Conservation (phyloP, 2,113 vertebrate genomes). For the Podarcis raffonei region DNA sequence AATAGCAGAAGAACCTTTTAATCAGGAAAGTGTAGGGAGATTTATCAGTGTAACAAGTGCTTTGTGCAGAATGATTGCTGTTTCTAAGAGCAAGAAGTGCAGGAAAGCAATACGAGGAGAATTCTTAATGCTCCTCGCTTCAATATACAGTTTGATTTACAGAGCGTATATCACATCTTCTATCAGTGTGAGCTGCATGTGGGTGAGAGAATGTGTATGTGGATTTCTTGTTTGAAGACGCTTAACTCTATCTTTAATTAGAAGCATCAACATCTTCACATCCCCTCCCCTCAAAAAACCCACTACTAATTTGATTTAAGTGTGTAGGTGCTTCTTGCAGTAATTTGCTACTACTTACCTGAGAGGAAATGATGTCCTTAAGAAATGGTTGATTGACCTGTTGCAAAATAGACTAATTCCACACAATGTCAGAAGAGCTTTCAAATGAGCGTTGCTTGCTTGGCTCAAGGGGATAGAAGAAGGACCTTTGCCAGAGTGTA, state of each 20-base stretch:
- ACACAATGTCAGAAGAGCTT: not conserved
- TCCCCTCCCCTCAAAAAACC: not conserved
- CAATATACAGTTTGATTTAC: conserved; percentile 18
- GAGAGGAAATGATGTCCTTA: conserved; percentile 12
- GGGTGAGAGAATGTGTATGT: not conserved
- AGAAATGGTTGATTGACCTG: not conserved
- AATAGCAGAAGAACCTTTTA: conserved; percentile 12
- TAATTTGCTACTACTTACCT: not conserved
- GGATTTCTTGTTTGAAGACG: conserved; percentile 3
- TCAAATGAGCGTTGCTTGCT: not conserved
- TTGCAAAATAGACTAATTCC: conserved; percentile 24
- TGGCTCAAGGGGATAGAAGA: conserved; percentile 4
- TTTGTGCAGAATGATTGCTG: conserved; percentile 1
- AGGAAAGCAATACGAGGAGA: conserved; percentile 13
- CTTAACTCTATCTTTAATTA: not conserved
- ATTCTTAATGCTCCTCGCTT: not conserved
- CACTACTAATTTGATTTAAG: not conserved
- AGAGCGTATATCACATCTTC: not conserved
- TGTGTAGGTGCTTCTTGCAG: not conserved
- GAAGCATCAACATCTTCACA: not conserved
- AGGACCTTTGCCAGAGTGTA: conserved; percentile 12
- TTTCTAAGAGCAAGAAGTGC: conserved; percentile 18
- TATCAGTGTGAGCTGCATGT: not conserved
- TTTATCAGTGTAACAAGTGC: not conserved
- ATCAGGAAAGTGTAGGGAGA: conserved; percentile 9